A percentile compares a stretch with the other conserved stretches of the same genome.
These are phyloP conservation scores for Actinopyga echinites DNA, from an alignment of 53 echinoderm and acorn worm genomes.

Conservation along the genomic window DNA sequence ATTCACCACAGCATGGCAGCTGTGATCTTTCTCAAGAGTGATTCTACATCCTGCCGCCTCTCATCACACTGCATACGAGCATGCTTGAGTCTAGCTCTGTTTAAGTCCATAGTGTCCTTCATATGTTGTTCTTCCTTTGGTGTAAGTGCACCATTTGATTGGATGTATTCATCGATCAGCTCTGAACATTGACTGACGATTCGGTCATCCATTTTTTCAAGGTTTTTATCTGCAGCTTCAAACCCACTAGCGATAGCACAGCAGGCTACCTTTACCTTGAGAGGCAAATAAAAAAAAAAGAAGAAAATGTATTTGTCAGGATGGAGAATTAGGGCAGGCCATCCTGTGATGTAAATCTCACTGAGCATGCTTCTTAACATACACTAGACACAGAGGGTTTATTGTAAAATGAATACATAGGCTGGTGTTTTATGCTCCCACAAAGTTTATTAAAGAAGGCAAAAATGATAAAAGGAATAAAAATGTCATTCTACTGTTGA, in stretches of 20 bases:
- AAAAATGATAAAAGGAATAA: too few species aligned
- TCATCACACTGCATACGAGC: slow-evolving; percentile 53
- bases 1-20: slow-evolving; percentile 89
- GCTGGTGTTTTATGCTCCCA: too few species aligned
- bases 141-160: slow-evolving; percentile 47
- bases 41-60: slow-evolving; percentile 79
- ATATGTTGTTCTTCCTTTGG: slow-evolving; percentile 54
- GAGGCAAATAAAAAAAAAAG: neutral
- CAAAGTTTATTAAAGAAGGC: too few species aligned
- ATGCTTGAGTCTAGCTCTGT: slow-evolving; percentile 79
- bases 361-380: too few species aligned
- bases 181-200: slow-evolving; percentile 55
- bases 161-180: slow-evolving; percentile 19
- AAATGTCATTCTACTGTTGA: too few species aligned
- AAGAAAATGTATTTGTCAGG: neutral
- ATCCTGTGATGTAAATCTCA: too few species aligned
- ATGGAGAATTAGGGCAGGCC: too few species aligned
- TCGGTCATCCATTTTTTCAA: slow-evolving; percentile 65
- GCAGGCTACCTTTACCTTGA: slow-evolving; percentile 76
- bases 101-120: slow-evolving; percentile 72
- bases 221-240: slow-evolving; percentile 54
- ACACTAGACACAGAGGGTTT: too few species aligned
- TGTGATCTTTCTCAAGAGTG: slow-evolving; percentile 79
- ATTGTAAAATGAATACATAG: too few species aligned
- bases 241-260: slow-evolving; percentile 67